Evolutionary conservation across 2,888 invertebrate species (phyloP), one percentile per base, ranked within the genome.

Genomic region (Ectobius pallidus): DNA sequence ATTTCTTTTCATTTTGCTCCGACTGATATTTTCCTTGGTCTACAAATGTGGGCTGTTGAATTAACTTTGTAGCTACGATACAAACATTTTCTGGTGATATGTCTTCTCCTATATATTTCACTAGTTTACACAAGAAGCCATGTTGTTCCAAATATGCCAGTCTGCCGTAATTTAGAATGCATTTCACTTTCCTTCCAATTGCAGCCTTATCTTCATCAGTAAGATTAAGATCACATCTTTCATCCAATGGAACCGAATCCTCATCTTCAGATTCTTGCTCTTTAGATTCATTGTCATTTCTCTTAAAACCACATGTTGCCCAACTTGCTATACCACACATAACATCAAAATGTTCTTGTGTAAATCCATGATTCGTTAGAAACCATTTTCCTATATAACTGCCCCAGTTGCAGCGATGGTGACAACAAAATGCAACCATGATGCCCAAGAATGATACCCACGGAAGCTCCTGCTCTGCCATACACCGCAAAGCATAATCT

Each of bases 251-350:
- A n/a, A n/a, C n/a, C n/a, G n/a, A n/a, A n/a, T n/a, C 3, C 20
- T 6, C 3, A 9, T 25, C 18, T 11, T 20, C 52, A 52, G n/a
- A 16, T 52, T 52, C 52, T 46, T 46, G 6, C n/a, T n/a, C 6
- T 4, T 2, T 2, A 7, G 46, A 46, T 9, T 1, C 20, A 9
- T 52, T 25, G 14, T 18, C 18, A 18, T 32, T 61, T n/a, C 22
- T 20, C 7, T n/a, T 18, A 20, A 22, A 20, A 3, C 94, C 93
- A 83, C 95, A 95, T 1, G 94, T 94, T 0, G 94, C 95, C 96
- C 96, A 96, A 80, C 95, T 93, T 7, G 92, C 93, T 79, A 96
- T 87, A 76, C 93, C 91, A 73, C 91, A 89, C 80, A 96, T 88
- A 30, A 93, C 85, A 77, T 89, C 86, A 81, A 96, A 91, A 70